Evolutionary conservation across 2,113 vertebrate species (phyloP).

Genomic region (Pterocles burchelli): DNA sequence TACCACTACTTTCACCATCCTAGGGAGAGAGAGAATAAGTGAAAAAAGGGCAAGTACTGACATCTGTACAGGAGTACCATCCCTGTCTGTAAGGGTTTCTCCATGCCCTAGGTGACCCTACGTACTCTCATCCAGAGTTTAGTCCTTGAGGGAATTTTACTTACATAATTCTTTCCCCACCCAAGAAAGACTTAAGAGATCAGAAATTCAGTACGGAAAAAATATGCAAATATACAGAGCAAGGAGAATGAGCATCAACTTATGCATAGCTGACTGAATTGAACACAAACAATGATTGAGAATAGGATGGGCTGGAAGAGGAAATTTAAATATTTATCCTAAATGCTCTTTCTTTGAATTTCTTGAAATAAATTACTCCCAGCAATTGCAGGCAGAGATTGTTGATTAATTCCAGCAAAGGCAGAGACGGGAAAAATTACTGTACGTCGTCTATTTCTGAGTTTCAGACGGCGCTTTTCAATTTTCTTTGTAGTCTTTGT

Average conservation of each 20-base stretch:
- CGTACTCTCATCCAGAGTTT: neutral
- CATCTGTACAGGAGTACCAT: neutral
- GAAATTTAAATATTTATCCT: constrained; percentile 69
- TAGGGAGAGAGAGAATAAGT: neutral
- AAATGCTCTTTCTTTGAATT: constrained; percentile 58
- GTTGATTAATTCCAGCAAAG: constrained; percentile 66
- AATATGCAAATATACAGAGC: constrained; percentile 41
- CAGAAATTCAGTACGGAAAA: neutral
- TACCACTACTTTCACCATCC: neutral
- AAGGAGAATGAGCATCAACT: constrained; percentile 17
- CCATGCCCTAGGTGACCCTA: neutral
- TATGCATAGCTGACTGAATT: constrained; percentile 44
- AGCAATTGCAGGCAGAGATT: constrained; percentile 54
- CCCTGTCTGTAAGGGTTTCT: neutral
- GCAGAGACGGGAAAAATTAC: constrained; percentile 11
- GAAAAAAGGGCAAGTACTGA: neutral
- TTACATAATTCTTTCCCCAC: neutral
- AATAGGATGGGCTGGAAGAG: constrained; percentile 49
- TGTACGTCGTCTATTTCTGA: constrained; percentile 20
- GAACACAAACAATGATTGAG: constrained; percentile 62
- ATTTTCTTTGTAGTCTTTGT: constrained; percentile 84
- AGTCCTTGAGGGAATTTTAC: neutral
- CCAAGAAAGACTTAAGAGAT: neutral
- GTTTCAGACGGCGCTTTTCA: constrained; percentile 79
- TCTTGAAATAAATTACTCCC: constrained; percentile 62